Base-by-base conservation (phyloP, 1,140 invertebrate species). In the Drosophila ficusphila region DNA sequence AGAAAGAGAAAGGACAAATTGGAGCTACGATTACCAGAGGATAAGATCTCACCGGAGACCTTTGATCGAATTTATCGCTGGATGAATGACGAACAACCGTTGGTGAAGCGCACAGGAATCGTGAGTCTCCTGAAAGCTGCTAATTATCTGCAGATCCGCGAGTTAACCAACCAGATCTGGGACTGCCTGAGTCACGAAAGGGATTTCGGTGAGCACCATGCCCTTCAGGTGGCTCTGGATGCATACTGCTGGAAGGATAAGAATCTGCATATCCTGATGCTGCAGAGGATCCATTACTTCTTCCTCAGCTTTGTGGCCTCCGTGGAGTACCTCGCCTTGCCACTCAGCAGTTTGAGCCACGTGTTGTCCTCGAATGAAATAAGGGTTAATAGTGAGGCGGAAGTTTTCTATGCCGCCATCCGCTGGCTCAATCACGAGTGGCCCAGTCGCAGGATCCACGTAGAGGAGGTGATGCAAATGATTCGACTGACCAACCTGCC, bases 371-470 rank as follows among this genome's bases (percentile, higher is more conserved):
- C 75, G n/a, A 36, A 54, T 11, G 19, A 56, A 1, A 25, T 79
- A 5, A 47, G 47, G 4, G 49, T 79, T 0, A 79, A 79, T 21
- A 61, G 34, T 9, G 76, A 79, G 46, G 41, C 33, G 44, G 76
- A 79, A 36, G 33, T 79, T 4, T 61, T 73, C n/a, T 79, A 53
- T 12, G 38, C 69, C 4, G 74, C 76, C 5, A 19, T 79, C 7
- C 76, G 69, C 18, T 79, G 76, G 76, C 49, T 79, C 3, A 52
- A 33, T 5, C 39, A 77, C 34, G 38, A 79, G 9, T 79, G 76
- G 76, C 7, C 42, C 0, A 12, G 9, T 1, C 57, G 76, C 2
- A 8, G 4, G 0, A 2, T 33, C 8, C 39, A 61, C 6, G 3
- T 47, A 8, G 0, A 4, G 18, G 2, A 21, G 6, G 14, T 79